Base-by-base conservation (phyloP, 2,888 invertebrate genomes). In the Ophioninae sp. region DNA sequence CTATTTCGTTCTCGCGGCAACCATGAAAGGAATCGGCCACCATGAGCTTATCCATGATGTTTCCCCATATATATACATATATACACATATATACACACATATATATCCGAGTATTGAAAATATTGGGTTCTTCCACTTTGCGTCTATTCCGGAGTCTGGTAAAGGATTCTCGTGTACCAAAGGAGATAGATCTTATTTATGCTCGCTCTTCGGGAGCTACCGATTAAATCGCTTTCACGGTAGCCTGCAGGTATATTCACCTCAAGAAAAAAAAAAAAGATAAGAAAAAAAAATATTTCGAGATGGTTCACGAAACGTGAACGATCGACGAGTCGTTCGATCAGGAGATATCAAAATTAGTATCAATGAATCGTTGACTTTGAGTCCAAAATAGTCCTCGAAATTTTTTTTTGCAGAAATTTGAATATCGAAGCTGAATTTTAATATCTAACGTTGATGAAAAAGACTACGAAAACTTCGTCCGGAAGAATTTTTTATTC, bases 131-230 rank as follows among this genome's bases (percentile, higher is more conserved):
- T 59, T 65, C 76, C 81, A 81, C 81, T 84, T 72, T 75, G 72
- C 77, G 69, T 74, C 75, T 20, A 77, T 81, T 75, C 73, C 20
- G n/a, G 61, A 72, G 78, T 71, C 74, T 73, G 85, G 81, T 90
- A 92, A 92, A 92, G 92, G 92, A 92, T 93, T 92, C 92, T 88
- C 92, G 90, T 93, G 92, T 93, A 92, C 86, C 88, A 86, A 86
- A 87, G 86, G 83, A 90, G 90, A 91, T 91, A 91, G 90, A 92
- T 91, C 92, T 93, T 92, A 92, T 92, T 92, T 91, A 92, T 91
- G 91, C 88, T 89, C 86, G 86, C 89, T 88, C 88, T 88, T 88
- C 80, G 74, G 67, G 69, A 81, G 64, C 91, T 91, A 91, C 91
- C 91, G 92, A 92, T 92, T 90, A 91, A 90, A 90, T 91, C 89